Conservation (phyloP, 2,113 vertebrate species). For the Phylloscopus trochiloides region DNA sequence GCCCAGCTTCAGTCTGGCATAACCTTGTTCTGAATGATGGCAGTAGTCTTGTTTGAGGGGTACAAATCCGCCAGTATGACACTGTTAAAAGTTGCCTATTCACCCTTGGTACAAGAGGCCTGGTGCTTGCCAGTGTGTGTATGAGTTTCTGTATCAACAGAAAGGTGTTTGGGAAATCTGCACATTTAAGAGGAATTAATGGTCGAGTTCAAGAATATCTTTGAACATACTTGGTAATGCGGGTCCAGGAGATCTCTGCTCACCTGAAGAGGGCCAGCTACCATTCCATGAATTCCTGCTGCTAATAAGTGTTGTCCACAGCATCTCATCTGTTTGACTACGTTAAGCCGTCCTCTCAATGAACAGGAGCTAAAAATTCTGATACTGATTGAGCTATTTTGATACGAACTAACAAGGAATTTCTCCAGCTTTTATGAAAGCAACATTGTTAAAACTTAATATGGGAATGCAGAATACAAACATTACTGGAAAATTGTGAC, state of each 20-base stretch:
- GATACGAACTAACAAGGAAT: neutral
- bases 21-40: neutral
- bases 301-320: neutral
- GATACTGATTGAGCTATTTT: neutral
- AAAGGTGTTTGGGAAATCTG: neutral
- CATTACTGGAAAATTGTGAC: neutral
- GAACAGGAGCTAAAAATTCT: neutral
- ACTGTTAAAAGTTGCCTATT: neutral
- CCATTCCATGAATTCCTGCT: neutral
- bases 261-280: neutral
- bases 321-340: neutral
- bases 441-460: neutral
- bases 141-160: neutral
- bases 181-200: neutral
- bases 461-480: neutral
- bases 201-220: neutral
- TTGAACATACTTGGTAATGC: neutral
- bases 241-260: neutral
- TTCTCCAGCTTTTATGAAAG: neutral
- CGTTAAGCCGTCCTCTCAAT: neutral
- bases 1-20: neutral
- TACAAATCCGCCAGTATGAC: neutral
- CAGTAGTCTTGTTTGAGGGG: neutral
- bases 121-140: neutral
- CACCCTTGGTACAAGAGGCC: neutral